Percentiles rank a stretch among this genome's conserved stretches.
These are phyloP conservation scores for Ridgeia piscesae DNA, from an alignment of 1,140 invertebrate species.

Conservation along the genomic window DNA sequence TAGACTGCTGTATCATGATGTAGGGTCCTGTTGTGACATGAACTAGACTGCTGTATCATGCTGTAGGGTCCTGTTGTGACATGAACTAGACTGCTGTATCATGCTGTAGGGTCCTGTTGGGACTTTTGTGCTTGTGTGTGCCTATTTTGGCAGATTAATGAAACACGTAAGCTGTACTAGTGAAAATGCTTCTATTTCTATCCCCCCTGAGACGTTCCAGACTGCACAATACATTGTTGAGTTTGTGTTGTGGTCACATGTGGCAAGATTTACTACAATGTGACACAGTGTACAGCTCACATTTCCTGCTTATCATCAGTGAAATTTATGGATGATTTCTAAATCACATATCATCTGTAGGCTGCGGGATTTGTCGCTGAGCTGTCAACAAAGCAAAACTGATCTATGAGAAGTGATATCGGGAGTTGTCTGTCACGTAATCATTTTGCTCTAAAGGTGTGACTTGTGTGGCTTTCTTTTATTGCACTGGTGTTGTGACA, in stretches of 20 bases:
- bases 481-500: background rate
- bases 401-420: background rate
- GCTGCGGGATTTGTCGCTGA: background rate
- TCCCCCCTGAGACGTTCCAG: background rate
- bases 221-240: background rate
- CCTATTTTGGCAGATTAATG: background rate
- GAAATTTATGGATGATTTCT: background rate
- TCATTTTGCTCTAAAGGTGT: background rate
- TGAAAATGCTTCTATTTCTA: background rate
- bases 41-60: background rate
- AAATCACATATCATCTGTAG: background rate
- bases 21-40: too few relatives aligned
- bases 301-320: background rate
- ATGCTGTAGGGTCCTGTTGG: background rate
- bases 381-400: background rate
- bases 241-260: background rate
- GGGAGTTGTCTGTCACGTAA: background rate
- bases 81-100: background rate
- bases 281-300: background rate
- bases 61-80: background rate
- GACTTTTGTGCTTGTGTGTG: too few relatives aligned
- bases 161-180: background rate
- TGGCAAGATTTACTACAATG: background rate
- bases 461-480: background rate
- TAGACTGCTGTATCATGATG: background rate